Evolutionary conservation across 2,113 vertebrate species (phyloP), one percentile per base, ranked within the genome.

Genomic region (Pao palembangensis): DNA sequence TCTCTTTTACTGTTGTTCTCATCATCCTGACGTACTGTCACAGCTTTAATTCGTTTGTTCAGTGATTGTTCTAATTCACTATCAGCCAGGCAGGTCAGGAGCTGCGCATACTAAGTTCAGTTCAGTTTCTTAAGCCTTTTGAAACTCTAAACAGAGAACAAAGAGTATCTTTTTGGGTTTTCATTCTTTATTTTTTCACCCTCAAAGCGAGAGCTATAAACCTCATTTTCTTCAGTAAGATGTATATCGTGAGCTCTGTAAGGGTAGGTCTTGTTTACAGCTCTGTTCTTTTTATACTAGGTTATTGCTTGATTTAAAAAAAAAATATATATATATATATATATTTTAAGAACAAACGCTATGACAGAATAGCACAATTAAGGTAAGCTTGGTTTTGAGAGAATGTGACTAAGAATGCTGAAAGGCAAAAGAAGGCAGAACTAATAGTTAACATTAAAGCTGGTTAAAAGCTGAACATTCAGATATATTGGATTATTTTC

Each of bases 281-380:
- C 44, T 51, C 4, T 50, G 41, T 54, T 58, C 43, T 51, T 11
- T 58, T 49, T 20, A 57, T 42, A 47, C 19, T n/a, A 8, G 31
- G 47, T 46, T 48, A 61, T 14, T n/a, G 4, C 25, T 8, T 28
- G 25, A 12, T 4, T 21, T 41, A 11, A 4, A 21, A 46, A 63
- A 49, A 42, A 42, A 42, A 25, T 2, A 25, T 25, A n/a, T n/a
- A n/a, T 23, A 23, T 23, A 23, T 23, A 23, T 23, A 23, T 23
- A 23, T 28, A 6, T 28, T 38, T 38, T 38, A 38, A 44, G 5
- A 51, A 6, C 6, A 52, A 52, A 52, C 43, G 23, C 44, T 57
- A 47, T 15, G 21, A 71, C 43, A 42, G 16, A 23, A 46, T 6
- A 19, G 43, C 16, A 25, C 23, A 59, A 55, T 51, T 8, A 55